Evolutionary conservation across 64 coral and sea anemone genomes (phyloP), one percentile per base, ranked within the genome.

Genomic region (Pocillopora damicornis): DNA sequence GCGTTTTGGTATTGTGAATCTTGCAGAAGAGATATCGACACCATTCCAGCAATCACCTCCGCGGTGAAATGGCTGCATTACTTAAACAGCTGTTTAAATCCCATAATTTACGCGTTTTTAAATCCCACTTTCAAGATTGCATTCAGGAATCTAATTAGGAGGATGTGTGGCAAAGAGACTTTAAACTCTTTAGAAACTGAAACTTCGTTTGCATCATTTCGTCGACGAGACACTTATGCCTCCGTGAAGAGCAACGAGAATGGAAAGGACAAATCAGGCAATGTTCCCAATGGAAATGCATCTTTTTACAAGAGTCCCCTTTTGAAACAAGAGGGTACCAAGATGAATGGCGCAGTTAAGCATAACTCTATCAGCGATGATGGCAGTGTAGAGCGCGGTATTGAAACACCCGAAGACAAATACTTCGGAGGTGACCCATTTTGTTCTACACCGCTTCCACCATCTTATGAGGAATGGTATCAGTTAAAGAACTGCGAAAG

Each of bases 41-140:
- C 79, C 9, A 82, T 92, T 20, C 88, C 91, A 63, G 94, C 94
- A 11, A 67, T 93, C 75, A 64, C 78, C 58, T 90, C 94, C 10
- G 91, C 91, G 37, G 91, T 88, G 2, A 97, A 93, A 37, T 97
- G 94, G 94, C 77, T 97, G 25, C 94, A 97, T 58, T 97, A 97
- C 36, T 86, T 92, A 16, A 97, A 97, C 73, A 93, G 91, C 14
- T 97, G 94, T 45, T 79, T 97, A n/a, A 97, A 97, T 30, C 94
- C 94, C 15, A 97, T 97, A 60, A 97, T 97, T 25, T 97, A 97
- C 74, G 94, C 94, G 0, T 97, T 97, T 79, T 77, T 97, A 4
- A 97, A 97, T 63, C 94, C 94, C 37, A 97, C 91, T 25, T 97
- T 97, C 77, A 97, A 97, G 68, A 30, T 97, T 7, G 94, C 94